Percentiles rank a stretch among this genome's conserved stretches.
Evolutionary conservation across 2,888 invertebrate genomes (phyloP).

Genomic region (Eupeodes latifasciatus): DNA sequence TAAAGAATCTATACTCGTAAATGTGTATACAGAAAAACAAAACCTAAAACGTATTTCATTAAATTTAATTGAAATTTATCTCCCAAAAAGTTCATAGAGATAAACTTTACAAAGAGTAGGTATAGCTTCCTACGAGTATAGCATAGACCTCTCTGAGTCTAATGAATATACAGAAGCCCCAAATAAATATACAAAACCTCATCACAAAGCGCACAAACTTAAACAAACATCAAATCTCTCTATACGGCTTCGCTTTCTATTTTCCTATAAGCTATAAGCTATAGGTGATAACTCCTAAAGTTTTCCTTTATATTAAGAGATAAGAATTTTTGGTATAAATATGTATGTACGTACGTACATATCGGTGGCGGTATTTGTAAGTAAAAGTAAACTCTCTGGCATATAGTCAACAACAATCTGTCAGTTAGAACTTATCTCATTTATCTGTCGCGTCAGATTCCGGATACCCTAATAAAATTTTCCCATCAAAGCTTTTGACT

Average conservation of each 20-base stretch:
- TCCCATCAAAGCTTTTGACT: slow-evolving; percentile 76
- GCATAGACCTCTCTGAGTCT: too few relatives aligned
- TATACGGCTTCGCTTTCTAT: background rate
- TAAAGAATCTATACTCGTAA: background rate
- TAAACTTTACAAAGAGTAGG: background rate
- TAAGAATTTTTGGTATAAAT: slow-evolving; percentile 7
- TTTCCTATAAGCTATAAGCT: background rate
- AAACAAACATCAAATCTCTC: slow-evolving; percentile 72
- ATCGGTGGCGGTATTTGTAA: background rate
- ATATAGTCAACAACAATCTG: slow-evolving; percentile 74
- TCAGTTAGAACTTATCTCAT: slow-evolving; percentile 75
- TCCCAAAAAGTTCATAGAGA: slow-evolving; percentile 53
- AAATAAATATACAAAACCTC: slow-evolving; percentile 47
- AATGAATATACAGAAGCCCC: slow-evolving; percentile 21
- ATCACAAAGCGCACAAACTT: slow-evolving; percentile 57
- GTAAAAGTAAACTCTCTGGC: slow-evolving; percentile 23
- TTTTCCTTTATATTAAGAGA: slow-evolving; percentile 43
- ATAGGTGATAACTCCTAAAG: slow-evolving; percentile 43
- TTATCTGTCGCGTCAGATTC: slow-evolving; percentile 75
- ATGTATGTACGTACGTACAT: too few relatives aligned
- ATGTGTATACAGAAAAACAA: slow-evolving; percentile 8
- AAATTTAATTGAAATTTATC: slow-evolving; percentile 76
- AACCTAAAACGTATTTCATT: slow-evolving; percentile 69
- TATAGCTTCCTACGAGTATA: background rate
- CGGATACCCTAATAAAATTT: slow-evolving; percentile 75